Evolutionary conservation across 2,888 invertebrate genomes (phyloP).

Genomic region (Ophioninae sp.): DNA sequence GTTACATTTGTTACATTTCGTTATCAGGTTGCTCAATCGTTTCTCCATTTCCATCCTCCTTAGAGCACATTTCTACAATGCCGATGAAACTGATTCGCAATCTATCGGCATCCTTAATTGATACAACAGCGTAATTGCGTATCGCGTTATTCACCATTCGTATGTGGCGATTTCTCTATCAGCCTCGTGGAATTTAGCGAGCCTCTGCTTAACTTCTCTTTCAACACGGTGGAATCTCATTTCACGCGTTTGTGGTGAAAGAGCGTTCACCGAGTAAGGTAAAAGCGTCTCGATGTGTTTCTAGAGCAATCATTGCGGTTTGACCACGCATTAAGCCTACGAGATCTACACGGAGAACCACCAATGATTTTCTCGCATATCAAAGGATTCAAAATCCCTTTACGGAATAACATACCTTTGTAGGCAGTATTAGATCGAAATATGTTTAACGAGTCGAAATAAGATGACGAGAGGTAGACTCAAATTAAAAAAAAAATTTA

Average conservation of each 20-base stretch:
- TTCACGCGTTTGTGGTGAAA: constrained; percentile 55
- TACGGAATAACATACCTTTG: neutral
- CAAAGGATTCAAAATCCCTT: constrained; percentile 19
- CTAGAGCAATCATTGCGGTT: constrained; percentile 10
- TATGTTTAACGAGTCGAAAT: constrained; percentile 21
- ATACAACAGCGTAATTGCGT: too few species aligned
- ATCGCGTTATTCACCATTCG: too few species aligned
- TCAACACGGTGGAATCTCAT: constrained; percentile 39
- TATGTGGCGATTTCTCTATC: too few species aligned
- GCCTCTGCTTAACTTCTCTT: too few species aligned
- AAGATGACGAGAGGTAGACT: constrained; percentile 8
- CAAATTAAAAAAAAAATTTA: constrained; percentile 36
- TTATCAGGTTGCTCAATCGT: too few species aligned
- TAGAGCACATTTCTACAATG: too few species aligned
- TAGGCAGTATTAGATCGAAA: neutral
- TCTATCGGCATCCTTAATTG: too few species aligned
- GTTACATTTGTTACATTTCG: too few species aligned
- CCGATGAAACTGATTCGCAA: too few species aligned
- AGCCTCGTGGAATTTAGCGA: too few species aligned
- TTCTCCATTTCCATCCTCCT: too few species aligned
- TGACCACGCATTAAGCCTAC: constrained; percentile 1
- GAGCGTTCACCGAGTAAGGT: constrained; percentile 23
- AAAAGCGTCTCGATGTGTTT: constrained; percentile 34
- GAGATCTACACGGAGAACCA: constrained; percentile 1
- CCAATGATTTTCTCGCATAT: constrained; percentile 42